Evolutionary conservation across 2,113 vertebrate genomes (phyloP).

Genomic region (Entelurus aequoreus): DNA sequence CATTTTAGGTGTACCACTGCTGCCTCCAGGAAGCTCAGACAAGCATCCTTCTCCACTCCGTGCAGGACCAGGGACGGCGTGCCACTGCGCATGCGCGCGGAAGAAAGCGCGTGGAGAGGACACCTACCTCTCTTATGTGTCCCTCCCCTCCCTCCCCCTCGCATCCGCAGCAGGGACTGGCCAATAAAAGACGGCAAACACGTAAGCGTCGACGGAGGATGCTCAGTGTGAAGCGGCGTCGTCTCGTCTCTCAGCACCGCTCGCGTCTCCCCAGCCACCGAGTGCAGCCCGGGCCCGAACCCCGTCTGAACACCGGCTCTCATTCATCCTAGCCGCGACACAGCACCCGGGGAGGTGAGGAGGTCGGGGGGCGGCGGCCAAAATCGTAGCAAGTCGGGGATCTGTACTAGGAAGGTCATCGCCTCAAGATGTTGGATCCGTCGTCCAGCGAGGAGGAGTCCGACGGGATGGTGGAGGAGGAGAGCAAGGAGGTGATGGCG

Average conservation of each 20-base stretch:
- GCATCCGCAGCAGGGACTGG: conserved; percentile 76
- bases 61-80: conserved; percentile 80
- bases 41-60: conserved; percentile 35
- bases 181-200: conserved; percentile 78
- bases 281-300: conserved; percentile 38
- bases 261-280: conserved; percentile 50
- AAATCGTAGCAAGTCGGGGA: conserved; percentile 11
- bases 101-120: conserved; percentile 49
- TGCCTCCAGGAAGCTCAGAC: conserved; percentile 23
- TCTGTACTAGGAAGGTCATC: conserved; percentile 18
- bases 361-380: background rate
- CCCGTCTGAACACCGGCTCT: conserved; percentile 22
- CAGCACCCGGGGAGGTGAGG: conserved; percentile 1
- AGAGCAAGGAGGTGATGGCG: conserved; percentile 85
- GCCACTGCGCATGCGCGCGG: conserved; percentile 15
- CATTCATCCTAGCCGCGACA: conserved; percentile 1
- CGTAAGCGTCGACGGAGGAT: conserved; percentile 82
- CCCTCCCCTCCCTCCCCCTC: conserved; percentile 48
- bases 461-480: conserved; percentile 89
- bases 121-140: conserved; percentile 44
- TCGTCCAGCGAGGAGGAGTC: conserved; percentile 96
- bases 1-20: conserved; percentile 64
- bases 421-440: conserved; percentile 82
- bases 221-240: conserved; percentile 58
- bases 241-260: conserved; percentile 59